These are phyloP conservation scores for Athene noctua DNA, from an alignment of 2,113 vertebrate species.

Conservation along the genomic window DNA sequence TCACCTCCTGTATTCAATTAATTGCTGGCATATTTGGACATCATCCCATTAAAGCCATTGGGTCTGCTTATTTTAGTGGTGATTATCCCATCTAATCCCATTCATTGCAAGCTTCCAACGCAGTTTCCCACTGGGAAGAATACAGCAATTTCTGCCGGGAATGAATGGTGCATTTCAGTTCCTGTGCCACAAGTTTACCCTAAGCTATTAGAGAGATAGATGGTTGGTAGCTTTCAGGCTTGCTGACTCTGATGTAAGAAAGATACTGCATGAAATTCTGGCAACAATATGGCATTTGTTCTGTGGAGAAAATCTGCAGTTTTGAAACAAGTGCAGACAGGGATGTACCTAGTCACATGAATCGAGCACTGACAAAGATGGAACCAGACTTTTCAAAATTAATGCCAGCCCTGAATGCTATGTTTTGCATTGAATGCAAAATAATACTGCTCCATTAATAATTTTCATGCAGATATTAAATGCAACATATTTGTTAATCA, in stretches of 20 bases:
- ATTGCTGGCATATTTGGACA: conserved; percentile 22
- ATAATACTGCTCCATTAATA: neutral
- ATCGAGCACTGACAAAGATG: neutral
- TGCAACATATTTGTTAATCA: neutral
- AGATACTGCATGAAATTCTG: neutral
- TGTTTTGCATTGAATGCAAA: neutral
- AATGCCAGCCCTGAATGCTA: neutral
- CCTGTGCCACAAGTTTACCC: neutral
- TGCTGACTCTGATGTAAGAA: neutral
- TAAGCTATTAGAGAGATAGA: neutral
- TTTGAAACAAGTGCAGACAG: neutral
- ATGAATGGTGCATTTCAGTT: neutral
- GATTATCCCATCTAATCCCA: conserved; percentile 62
- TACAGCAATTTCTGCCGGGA: conserved; percentile 6
- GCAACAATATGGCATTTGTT: neutral
- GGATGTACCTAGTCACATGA: fast-evolving
- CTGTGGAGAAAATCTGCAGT: neutral
- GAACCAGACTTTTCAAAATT: neutral
- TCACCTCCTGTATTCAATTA: conserved; percentile 8
- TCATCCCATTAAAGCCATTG: conserved; percentile 32
- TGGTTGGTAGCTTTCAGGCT: neutral
- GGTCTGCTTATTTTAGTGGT: conserved; percentile 11
- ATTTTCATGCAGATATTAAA: neutral
- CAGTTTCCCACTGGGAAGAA: conserved; percentile 33
- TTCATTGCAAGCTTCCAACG: conserved; percentile 33